Percentiles rank a stretch among this genome's conserved stretches.
These are phyloP conservation scores for Drusus annulatus DNA, from an alignment of 1,140 invertebrate species.

Conservation along the genomic window DNA sequence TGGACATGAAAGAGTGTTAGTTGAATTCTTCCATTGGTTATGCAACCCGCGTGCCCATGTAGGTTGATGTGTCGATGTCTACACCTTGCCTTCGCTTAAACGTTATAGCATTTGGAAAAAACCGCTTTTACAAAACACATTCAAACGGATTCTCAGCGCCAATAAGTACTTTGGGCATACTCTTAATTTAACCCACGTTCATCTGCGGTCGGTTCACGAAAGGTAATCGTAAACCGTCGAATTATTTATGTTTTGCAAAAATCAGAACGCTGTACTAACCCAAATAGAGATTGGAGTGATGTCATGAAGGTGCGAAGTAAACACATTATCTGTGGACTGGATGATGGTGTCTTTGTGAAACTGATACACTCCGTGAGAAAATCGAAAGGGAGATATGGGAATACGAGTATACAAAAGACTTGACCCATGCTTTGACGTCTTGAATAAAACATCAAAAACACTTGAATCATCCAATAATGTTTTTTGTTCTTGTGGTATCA, in stretches of 20 bases:
- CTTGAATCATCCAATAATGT: no score
- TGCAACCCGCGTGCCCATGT: conserved; percentile 40
- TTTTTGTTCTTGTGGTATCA: no score
- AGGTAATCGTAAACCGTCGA: conserved; percentile 45
- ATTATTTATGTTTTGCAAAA: conserved; percentile 52
- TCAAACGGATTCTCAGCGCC: conserved; percentile 13
- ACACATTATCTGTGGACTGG: background rate
- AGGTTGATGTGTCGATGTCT: conserved; percentile 44
- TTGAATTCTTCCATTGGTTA: conserved; percentile 13
- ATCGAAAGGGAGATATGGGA: no score
- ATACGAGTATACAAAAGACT: no score
- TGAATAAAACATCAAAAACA: no score
- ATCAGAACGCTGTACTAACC: conserved; percentile 40
- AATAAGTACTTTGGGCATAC: conserved; percentile 12
- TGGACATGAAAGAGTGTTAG: conserved; percentile 19
- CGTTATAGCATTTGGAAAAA: conserved; percentile 40
- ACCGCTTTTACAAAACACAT: conserved; percentile 27
- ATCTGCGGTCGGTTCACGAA: conserved; percentile 48
- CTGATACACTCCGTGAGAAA: no score
- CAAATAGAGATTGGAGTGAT: conserved; percentile 35
- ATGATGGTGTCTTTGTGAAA: no score
- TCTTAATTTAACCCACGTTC: conserved; percentile 55
- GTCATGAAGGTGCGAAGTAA: background rate
- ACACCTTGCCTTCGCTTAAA: conserved; percentile 36
- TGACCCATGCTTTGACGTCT: no score